These are phyloP conservation scores for Urocolius indicus DNA, from an alignment of 2,113 vertebrate genomes.

Conservation along the genomic window DNA sequence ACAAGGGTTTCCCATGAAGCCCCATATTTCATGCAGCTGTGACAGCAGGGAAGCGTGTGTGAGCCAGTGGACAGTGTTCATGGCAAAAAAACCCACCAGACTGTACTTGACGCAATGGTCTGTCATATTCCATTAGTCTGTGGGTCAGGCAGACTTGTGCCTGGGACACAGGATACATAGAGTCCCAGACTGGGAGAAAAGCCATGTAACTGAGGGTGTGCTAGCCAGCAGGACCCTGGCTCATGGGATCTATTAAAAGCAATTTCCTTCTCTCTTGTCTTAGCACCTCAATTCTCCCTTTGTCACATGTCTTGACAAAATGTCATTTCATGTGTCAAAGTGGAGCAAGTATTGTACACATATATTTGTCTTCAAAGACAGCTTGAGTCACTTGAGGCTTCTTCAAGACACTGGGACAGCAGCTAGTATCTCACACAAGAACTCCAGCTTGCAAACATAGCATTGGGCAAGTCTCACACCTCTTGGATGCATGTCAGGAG, in stretches of 20 bases:
- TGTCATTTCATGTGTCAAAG: background rate
- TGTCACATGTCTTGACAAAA: background rate
- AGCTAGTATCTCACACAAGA: conserved; percentile 8
- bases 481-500: conserved; percentile 46
- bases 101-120: background rate
- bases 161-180: background rate
- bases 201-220: background rate
- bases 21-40: background rate
- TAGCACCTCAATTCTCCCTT: background rate
- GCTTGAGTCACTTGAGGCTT: conserved; percentile 9
- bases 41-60: background rate
- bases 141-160: background rate
- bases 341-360: background rate
- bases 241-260: background rate
- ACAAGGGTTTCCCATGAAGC: background rate
- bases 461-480: background rate
- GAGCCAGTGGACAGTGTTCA: background rate
- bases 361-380: background rate
- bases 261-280: background rate
- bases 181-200: background rate
- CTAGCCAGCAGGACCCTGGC: background rate
- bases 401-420: background rate
- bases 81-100: background rate
- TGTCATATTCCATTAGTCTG: background rate
- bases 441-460: conserved; percentile 4